phyloP scores from a whole-genome alignment of 2,797 vertebrate species.

The Neosilurus hyrtlii region DNA sequence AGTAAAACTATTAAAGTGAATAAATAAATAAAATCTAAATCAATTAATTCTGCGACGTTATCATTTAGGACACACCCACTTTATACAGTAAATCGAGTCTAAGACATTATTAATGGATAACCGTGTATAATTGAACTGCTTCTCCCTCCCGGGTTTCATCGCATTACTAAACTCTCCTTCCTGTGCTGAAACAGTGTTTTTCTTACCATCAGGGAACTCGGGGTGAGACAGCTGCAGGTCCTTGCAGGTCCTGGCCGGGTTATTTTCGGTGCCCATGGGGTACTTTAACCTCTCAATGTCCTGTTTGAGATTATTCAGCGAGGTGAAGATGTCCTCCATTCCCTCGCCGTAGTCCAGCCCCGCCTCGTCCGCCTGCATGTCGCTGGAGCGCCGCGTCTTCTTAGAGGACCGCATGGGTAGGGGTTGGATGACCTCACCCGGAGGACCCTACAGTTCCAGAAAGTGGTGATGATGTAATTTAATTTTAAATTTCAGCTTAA shows the following conservation, averaged over 20 bases:
- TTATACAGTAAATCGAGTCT: background rate
- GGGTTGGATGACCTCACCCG: constrained; percentile 93
- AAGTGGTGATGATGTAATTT: background rate
- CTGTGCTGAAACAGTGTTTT: background rate
- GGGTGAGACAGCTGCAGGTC: constrained; percentile 96
- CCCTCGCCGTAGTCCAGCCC: constrained; percentile 88
- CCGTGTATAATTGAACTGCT: too few relatives aligned
- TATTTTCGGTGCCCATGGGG: constrained; percentile 92
- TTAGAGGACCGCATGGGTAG: constrained; percentile 89
- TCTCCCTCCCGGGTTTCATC: background rate
- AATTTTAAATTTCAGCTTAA: background rate
- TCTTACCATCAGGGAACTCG: constrained; percentile 90
- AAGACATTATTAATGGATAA: background rate
- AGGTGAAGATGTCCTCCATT: constrained; percentile 95
- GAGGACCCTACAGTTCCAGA: constrained; percentile 79
- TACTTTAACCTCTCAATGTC: constrained; percentile 99
- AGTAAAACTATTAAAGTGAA: background rate
- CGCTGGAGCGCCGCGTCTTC: constrained; percentile 83
- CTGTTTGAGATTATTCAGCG: constrained; percentile 90
- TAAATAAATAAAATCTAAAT: background rate
- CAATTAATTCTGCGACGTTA: background rate
- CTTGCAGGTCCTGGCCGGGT: constrained; percentile 94
- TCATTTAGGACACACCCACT: background rate
- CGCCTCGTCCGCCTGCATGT: constrained; percentile 81
- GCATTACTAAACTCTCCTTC: background rate